Percentiles rank a stretch among this genome's conserved stretches.
These are phyloP conservation scores for Dipus sagitta DNA, from an alignment of 2,797 vertebrate species.

Conservation along the genomic window DNA sequence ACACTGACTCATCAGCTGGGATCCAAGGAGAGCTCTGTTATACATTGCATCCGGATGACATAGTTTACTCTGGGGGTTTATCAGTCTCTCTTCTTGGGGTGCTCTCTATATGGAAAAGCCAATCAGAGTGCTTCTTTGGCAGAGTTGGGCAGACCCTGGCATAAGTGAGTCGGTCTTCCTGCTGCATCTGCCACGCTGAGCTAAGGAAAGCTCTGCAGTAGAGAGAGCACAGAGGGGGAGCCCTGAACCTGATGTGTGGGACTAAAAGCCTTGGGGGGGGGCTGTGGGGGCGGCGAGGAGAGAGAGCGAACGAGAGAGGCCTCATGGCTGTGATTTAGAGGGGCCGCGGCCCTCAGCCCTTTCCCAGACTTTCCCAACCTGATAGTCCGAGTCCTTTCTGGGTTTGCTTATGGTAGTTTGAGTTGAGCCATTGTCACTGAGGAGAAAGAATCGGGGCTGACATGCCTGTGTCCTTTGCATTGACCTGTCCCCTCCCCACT, in stretches of 20 bases:
- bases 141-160: background rate
- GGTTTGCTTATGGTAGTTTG: background rate
- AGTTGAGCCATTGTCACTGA: background rate
- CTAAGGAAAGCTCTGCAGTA: background rate
- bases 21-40: background rate
- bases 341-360: background rate
- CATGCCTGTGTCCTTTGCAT: background rate
- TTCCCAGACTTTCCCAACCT: background rate
- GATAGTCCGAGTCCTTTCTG: background rate
- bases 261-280: background rate
- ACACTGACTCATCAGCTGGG: background rate
- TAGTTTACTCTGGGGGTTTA: too few species aligned
- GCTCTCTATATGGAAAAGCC: background rate
- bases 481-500: background rate
- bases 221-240: background rate
- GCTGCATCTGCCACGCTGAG: background rate
- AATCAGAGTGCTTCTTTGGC: background rate
- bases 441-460: background rate
- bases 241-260: background rate
- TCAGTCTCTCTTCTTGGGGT: too few species aligned
- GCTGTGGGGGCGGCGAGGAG: too few species aligned
- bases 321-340: background rate
- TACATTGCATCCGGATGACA: too few species aligned
- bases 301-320: too few species aligned
- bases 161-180: background rate